Evolutionary conservation across 2,113 vertebrate genomes (phyloP).

Genomic region (Neolamprologus sp.): DNA sequence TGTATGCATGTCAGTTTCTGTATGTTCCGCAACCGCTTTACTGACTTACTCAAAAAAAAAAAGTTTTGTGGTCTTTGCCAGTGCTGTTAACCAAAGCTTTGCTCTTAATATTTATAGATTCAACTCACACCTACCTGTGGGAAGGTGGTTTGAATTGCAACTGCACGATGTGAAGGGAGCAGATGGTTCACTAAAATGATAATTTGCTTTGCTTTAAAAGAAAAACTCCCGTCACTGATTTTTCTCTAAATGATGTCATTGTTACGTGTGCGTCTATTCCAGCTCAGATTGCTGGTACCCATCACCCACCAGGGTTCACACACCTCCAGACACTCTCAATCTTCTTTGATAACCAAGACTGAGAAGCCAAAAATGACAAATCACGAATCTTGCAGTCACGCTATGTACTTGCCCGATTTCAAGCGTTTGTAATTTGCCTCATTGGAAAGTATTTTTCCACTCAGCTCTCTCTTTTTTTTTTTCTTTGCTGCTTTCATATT

Average conservation of each 20-base stretch:
- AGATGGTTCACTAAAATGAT: background rate
- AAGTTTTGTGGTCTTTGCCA: background rate
- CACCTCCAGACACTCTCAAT: background rate
- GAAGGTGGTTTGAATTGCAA: background rate
- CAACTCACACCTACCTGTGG: background rate
- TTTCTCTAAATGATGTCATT: background rate
- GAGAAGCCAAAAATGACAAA: slow-evolving; percentile 31
- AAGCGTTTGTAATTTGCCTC: background rate
- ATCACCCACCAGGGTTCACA: background rate
- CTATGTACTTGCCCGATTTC: slow-evolving; percentile 38
- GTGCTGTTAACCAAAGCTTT: background rate
- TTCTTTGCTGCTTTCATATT: background rate
- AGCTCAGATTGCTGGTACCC: background rate
- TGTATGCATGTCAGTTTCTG: background rate
- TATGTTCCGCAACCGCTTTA: background rate
- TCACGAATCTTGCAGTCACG: slow-evolving; percentile 10
- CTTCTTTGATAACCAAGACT: slow-evolving; percentile 14
- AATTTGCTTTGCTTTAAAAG: background rate
- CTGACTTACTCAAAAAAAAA: background rate
- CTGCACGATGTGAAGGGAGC: background rate
- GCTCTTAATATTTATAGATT: background rate
- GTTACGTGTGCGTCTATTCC: background rate
- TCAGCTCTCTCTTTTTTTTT: background rate
- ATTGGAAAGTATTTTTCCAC: slow-evolving; percentile 23
- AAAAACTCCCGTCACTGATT: background rate